Base-by-base conservation (phyloP, 2,888 invertebrate species). In the Euclidia mi region DNA sequence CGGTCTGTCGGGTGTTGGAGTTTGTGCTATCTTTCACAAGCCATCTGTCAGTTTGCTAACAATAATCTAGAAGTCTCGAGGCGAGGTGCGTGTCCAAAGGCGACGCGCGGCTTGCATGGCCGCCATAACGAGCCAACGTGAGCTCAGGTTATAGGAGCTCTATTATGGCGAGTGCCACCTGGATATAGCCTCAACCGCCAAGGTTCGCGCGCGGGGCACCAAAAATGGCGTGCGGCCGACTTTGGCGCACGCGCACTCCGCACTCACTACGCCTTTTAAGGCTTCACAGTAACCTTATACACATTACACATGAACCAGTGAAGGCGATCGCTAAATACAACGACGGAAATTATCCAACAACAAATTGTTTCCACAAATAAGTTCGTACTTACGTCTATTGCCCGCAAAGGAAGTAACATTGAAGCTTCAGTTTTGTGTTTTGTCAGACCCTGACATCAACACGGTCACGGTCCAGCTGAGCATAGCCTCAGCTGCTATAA, bases 251-350 rank as follows among this genome's bases (percentile, higher is more conserved):
- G 82, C 83, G 76, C 79, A 66, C 71, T 74, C 62, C 83, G 76
- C 79, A 66, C 71, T 74, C 62, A 63, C 80, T 90, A 87, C 78
- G 62, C 93, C 93, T 88, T 93, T 88, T 92, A 94, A 77, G 93
- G 93, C 77, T 84, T 85, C 83, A 65, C 68, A 73, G 79, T 83
- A 83, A 82, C 90, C 89, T 90, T 89, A 84, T 82, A 87, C 79
- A 82, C 81, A 81, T 75, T 82, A 87, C 79, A 82, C 81, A 81
- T 75, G 53, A 71, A 71, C 62, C 60, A 60, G 66, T 58, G 75
- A 85, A 84, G 83, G 82, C 78, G 73, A 87, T 79, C 84, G 74
- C 76, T 70, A 81, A 80, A 81, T 72, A 67, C 20, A 25, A 25
- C 72, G 70, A 77, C 73, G 78, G 76, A 79, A 72, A 79, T 62